Base-by-base conservation (phyloP, 2,113 vertebrate genomes). In the Petromus typicus region DNA sequence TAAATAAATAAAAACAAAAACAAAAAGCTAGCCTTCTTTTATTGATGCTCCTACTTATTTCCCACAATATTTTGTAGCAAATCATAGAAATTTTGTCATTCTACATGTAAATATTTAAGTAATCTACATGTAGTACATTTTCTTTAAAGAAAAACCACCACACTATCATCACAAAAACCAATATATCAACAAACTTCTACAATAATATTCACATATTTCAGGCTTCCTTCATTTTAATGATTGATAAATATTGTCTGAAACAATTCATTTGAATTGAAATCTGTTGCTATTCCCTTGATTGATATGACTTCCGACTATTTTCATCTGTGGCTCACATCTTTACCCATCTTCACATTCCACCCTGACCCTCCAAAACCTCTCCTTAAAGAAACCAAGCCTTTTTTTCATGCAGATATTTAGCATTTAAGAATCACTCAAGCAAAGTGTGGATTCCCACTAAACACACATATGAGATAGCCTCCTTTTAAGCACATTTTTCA, bases 181-280 rank as follows among this genome's bases (percentile, higher is more conserved):
- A 6, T 0, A 66, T 32, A 73, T 63, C 10, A 85, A 43, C 78
- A 86, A 78, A 57, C n/a, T 92, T 54, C 25, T 90, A 85, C 20
- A 12, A 66, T 87, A 67, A 12, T 51, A 10, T 59, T 66, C 32
- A 82, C 34, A 54, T 56, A 71, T 78, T 85, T 85, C 32, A 89
- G 37, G 30, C 9, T 79, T 89, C 14, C 10, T 34, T 54, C 7
- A 57, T 57, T 57, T 57, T 57, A 40, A 11, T 86, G 18, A 37
- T 43, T 85, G 73, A 56, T 57, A 80, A 96, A 37, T 90, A 83
- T 69, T 92, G 95, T 79, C 79, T 64, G 30, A 89, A 94, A 69
- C 27, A 78, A 56, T 59, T 48, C 66, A 12, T 18, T 56, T 86
- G 56, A 76, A 79, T 51, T 93, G 23, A 23, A 25, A 59, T 75